Percentiles rank a stretch among this genome's conserved stretches.
These are phyloP conservation scores for Coracopsis vasa DNA, from an alignment of 2,113 vertebrate species.

Conservation along the genomic window DNA sequence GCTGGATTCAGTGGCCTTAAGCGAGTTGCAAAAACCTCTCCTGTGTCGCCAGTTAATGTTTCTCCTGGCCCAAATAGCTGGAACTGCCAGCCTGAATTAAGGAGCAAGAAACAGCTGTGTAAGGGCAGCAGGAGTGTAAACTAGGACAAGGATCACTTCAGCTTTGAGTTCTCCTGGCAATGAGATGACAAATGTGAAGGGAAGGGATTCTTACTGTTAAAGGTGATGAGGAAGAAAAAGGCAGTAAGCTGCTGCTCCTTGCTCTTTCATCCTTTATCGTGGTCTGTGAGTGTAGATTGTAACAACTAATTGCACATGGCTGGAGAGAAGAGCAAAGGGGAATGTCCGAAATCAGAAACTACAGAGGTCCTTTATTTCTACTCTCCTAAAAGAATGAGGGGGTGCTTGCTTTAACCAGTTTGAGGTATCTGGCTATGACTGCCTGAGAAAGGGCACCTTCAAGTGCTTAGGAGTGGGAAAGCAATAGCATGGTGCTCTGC, in stretches of 20 bases:
- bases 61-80: not conserved
- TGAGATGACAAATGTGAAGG: not conserved
- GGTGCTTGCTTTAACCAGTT: not conserved
- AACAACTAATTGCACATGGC: rapidly evolving
- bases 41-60: not conserved
- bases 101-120: not conserved
- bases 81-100: not conserved
- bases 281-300: not conserved
- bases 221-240: not conserved
- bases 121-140: not conserved
- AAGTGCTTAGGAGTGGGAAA: not conserved
- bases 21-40: not conserved
- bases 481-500: rapidly evolving
- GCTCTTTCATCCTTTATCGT: not conserved
- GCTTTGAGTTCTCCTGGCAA: not conserved
- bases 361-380: not conserved
- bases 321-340: not conserved
- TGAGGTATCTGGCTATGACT: not conserved
- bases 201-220: not conserved
- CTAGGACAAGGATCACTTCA: not conserved
- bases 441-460: not conserved
- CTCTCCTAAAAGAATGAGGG: not conserved
- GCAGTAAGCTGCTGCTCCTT: not conserved
- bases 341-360: not conserved
- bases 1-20: not conserved